phyloP scores from a whole-genome alignment of 1,140 invertebrate genomes.

The Pseudomyrmex dendroicus region DNA sequence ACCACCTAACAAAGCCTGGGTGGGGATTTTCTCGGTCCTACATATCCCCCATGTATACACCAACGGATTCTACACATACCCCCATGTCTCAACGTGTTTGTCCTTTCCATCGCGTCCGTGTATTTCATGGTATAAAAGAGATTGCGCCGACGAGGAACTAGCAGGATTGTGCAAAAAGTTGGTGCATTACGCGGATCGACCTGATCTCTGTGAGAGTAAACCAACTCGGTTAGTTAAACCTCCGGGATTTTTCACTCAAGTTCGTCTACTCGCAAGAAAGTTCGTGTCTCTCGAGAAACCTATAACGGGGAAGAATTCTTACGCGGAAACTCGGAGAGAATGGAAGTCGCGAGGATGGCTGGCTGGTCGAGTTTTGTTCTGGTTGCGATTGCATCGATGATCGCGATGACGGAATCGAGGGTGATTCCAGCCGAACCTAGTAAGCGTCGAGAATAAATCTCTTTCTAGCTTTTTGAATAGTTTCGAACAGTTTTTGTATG shows the following conservation, averaged over 20 bases:
- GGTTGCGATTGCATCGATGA: conserved; percentile 47
- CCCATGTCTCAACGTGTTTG: conserved; percentile 35
- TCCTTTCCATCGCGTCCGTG: conserved; percentile 61
- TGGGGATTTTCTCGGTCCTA: conserved; percentile 63
- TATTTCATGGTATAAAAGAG: conserved; percentile 80
- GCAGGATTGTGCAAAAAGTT: conserved; percentile 70
- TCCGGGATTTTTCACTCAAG: background rate
- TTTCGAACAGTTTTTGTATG: no score
- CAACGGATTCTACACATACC: conserved; percentile 59
- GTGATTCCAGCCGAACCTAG: conserved; percentile 61
- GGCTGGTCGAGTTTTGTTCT: conserved; percentile 53
- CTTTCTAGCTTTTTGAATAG: no score
- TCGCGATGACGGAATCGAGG: conserved; percentile 39
- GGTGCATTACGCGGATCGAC: conserved; percentile 49
- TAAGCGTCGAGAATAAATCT: conserved; percentile 47
- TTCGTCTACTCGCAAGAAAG: background rate
- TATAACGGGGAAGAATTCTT: conserved; percentile 1
- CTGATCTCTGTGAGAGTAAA: conserved; percentile 43
- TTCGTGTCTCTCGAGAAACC: conserved; percentile 2
- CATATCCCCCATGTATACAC: conserved; percentile 60
- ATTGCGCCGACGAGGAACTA: conserved; percentile 69
- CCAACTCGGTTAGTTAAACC: conserved; percentile 20
- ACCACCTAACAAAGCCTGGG: conserved; percentile 57
- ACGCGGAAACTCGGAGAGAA: background rate
- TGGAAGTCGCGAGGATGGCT: conserved; percentile 39